Conservation (phyloP, 2,113 vertebrate genomes). For the Charadrius vociferus region DNA sequence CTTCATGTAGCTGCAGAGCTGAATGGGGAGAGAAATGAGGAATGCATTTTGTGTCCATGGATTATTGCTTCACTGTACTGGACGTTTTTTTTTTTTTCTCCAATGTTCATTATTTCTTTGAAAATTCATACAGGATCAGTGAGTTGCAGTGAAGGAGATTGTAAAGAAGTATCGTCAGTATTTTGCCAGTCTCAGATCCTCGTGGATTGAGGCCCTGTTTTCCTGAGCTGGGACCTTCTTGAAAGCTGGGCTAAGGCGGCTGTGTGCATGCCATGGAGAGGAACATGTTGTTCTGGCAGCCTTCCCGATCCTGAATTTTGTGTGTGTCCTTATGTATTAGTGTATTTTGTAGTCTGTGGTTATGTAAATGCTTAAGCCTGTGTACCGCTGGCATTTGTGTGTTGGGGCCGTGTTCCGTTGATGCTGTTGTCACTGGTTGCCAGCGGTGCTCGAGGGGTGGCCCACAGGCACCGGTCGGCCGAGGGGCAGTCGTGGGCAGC, state of each 20-base stretch:
- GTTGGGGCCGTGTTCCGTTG: fast-evolving
- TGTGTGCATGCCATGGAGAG: not conserved
- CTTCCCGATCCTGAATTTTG: not conserved
- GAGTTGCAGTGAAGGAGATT: not conserved
- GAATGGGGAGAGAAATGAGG: conserved; percentile 61
- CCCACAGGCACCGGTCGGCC: not conserved
- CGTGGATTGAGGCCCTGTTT: not conserved
- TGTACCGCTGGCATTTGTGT: not conserved
- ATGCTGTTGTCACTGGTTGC: not conserved
- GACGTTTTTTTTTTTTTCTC: not conserved
- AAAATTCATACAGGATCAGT: not conserved
- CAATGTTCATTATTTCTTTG: not conserved
- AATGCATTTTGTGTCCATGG: conserved; percentile 1
- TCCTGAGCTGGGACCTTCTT: not conserved
- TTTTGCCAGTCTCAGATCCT: not conserved
- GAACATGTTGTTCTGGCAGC: not conserved
- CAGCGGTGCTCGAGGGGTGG: not conserved
- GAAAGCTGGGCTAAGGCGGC: not conserved
- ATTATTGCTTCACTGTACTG: conserved; percentile 23
- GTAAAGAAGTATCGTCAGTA: not conserved
- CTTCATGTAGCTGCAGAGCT: conserved; percentile 59
- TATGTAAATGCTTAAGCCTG: not conserved
- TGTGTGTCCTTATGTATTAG: not conserved
- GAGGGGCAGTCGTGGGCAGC: not conserved
- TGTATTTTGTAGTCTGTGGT: not conserved